phyloP scores from a whole-genome alignment of 1,140 invertebrate species.

The Planococcus citri region DNA sequence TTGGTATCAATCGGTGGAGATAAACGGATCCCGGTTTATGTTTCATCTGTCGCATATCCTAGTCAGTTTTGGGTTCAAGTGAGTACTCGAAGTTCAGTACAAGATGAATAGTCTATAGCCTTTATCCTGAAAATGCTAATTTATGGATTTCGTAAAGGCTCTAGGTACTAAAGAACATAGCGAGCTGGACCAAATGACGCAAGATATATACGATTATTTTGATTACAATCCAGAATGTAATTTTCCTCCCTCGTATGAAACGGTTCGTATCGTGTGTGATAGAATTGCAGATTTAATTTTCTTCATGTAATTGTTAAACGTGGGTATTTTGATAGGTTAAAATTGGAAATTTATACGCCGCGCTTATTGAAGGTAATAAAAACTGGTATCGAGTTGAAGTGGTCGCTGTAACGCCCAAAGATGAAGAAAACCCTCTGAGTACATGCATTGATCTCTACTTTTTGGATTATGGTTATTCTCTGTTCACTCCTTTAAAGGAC shows the following conservation, averaged over 20 bases:
- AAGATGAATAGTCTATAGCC: neutral
- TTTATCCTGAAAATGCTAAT: neutral
- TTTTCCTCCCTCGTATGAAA: neutral
- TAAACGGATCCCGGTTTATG: constrained; percentile 60
- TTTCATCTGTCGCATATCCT: constrained; percentile 65
- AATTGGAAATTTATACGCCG: constrained; percentile 62
- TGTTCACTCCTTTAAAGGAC: constrained; percentile 43
- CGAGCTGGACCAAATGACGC: neutral
- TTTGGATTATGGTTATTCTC: constrained; percentile 68
- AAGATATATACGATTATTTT: neutral
- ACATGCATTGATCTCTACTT: constrained; percentile 53
- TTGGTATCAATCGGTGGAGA: constrained; percentile 31
- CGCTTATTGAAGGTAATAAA: constrained; percentile 56
- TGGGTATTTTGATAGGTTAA: constrained; percentile 36
- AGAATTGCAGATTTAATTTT: neutral
- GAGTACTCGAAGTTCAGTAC: constrained; percentile 15
- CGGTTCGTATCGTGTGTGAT: neutral
- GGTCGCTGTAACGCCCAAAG: constrained; percentile 30
- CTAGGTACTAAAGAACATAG: neutral
- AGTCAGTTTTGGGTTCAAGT: constrained; percentile 74
- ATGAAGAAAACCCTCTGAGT: constrained; percentile 37
- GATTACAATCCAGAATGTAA: neutral
- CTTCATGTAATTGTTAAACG: neutral
- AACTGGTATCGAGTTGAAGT: constrained; percentile 57
- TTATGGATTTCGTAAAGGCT: neutral